Conservation (phyloP, 2,888 invertebrate species). For the Monopis laevigella region DNA sequence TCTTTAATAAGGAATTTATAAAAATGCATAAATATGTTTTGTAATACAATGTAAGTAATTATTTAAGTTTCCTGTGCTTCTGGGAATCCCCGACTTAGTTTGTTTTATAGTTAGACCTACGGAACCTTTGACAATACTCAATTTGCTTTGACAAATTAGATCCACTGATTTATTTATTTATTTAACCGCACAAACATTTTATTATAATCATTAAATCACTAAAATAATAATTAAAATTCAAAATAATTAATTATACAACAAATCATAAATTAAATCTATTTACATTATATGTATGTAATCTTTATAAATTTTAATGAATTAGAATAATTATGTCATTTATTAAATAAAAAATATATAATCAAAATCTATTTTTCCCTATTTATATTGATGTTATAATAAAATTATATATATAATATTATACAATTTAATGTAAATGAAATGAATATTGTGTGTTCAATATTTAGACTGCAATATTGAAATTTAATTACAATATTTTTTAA, state of each 20-base stretch:
- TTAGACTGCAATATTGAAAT: too few relatives aligned
- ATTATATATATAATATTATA: conserved; percentile 2
- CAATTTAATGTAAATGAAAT: neutral
- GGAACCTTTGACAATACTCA: conserved; percentile 50
- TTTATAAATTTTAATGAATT: too few relatives aligned
- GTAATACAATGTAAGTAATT: neutral
- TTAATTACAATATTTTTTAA: too few relatives aligned
- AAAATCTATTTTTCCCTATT: conserved; percentile 1
- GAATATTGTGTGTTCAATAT: too few relatives aligned
- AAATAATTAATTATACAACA: neutral
- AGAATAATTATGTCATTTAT: too few relatives aligned
- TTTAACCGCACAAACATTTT: conserved; percentile 57
- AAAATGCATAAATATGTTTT: neutral
- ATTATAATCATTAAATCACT: neutral
- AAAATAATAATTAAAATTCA: conserved; percentile 1
- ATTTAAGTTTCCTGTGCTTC: neutral
- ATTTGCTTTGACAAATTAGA: conserved; percentile 48
- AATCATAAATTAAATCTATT: too few relatives aligned
- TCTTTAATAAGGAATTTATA: neutral
- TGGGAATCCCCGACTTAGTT: conserved; percentile 8
- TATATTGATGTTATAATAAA: too few relatives aligned
- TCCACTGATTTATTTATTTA: conserved; percentile 28
- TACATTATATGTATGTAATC: too few relatives aligned
- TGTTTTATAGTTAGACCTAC: conserved; percentile 24
- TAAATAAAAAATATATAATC: neutral